Conservation (phyloP, 2,797 vertebrate genomes). For the Anomalospiza imberbis region DNA sequence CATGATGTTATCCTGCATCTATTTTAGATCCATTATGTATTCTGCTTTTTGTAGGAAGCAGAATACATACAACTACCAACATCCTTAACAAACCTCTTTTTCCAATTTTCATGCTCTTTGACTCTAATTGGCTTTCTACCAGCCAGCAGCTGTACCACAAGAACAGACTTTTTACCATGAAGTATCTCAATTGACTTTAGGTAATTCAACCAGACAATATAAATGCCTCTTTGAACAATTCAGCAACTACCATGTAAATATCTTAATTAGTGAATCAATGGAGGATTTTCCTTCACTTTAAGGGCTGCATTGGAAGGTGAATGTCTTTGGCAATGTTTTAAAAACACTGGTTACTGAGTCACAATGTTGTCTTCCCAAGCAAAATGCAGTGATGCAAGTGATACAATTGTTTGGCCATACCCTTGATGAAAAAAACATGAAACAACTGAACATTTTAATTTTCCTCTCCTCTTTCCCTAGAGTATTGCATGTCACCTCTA, state of each 20-base stretch:
- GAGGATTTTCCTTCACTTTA: neutral
- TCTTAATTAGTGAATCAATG: neutral
- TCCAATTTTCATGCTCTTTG: neutral
- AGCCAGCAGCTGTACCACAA: neutral
- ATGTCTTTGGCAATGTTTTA: neutral
- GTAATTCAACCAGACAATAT: neutral
- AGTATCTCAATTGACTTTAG: neutral
- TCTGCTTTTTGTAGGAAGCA: neutral
- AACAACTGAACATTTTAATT: neutral
- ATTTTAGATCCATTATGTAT: neutral
- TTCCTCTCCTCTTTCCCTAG: neutral
- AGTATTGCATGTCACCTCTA: rapidly evolving
- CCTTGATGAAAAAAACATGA: neutral
- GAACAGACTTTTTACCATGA: neutral
- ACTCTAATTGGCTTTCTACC: neutral
- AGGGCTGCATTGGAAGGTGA: neutral
- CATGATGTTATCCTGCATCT: neutral
- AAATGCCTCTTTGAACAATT: neutral
- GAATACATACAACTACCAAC: neutral
- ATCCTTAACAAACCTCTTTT: neutral
- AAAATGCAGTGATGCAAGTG: neutral
- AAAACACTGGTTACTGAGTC: neutral
- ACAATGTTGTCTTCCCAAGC: neutral
- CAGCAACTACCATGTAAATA: neutral
- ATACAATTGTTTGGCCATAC: neutral